phyloP scores from a whole-genome alignment of 2,113 vertebrate species.

The Spermophilus dauricus region DNA sequence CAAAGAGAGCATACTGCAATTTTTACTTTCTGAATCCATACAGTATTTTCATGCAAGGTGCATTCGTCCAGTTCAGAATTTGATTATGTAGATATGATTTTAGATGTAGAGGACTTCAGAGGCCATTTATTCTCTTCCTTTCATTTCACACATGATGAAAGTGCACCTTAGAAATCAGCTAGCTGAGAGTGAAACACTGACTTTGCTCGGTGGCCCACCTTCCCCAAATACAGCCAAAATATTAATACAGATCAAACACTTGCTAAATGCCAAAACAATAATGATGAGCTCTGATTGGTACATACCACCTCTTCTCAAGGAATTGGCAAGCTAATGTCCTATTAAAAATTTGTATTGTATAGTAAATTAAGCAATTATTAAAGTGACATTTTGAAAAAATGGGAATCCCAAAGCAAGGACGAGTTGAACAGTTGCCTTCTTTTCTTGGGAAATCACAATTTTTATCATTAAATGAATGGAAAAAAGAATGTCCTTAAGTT shows the following conservation, averaged over 20 bases:
- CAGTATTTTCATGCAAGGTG: not conserved
- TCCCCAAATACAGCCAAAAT: not conserved
- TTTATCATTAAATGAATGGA: conserved; percentile 16
- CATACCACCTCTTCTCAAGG: not conserved
- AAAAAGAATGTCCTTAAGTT: conserved; percentile 16
- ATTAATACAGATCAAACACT: not conserved
- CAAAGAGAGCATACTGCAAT: not conserved
- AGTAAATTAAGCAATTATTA: conserved; percentile 43
- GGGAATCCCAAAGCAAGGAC: conserved; percentile 41
- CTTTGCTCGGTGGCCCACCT: not conserved
- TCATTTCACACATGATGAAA: conserved; percentile 6
- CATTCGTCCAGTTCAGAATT: not conserved
- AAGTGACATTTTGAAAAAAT: conserved; percentile 1
- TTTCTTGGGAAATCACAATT: not conserved
- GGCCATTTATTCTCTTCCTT: conserved; percentile 24
- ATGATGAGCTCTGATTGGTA: not conserved
- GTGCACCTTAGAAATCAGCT: not conserved
- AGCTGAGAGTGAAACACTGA: not conserved
- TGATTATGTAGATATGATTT: not conserved
- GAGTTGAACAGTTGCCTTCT: not conserved
- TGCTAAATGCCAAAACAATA: not conserved
- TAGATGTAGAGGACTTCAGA: not conserved
- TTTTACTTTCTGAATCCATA: not conserved
- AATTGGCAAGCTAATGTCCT: not conserved
- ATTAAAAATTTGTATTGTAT: not conserved